phyloP scores from a whole-genome alignment of 2,888 invertebrate genomes.

The Lissonota sp. region DNA sequence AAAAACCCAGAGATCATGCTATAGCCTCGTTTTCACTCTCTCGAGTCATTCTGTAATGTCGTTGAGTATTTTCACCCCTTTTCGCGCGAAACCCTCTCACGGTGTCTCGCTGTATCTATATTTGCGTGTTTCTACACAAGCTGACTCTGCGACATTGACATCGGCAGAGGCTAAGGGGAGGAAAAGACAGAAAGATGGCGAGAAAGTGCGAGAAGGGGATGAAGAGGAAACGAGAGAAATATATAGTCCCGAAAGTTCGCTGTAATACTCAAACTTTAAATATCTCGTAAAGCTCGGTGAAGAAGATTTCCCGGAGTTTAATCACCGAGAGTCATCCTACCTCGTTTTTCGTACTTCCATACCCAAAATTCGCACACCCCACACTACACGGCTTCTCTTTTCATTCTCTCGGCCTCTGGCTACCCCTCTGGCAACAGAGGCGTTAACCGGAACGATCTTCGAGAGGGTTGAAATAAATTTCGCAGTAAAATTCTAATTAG shows the following conservation, averaged over 20 bases:
- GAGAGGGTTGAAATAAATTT: constrained; percentile 56
- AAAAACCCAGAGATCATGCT: constrained; percentile 38
- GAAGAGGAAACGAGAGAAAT: background rate
- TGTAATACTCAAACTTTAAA: constrained; percentile 54
- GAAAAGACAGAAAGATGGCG: too few relatives aligned
- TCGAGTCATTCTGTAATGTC: constrained; percentile 33
- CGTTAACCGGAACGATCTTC: constrained; percentile 32
- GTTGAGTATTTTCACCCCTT: constrained; percentile 12
- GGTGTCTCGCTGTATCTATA: constrained; percentile 23
- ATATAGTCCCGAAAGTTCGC: background rate
- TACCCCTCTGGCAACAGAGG: constrained; percentile 9
- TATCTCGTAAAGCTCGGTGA: constrained; percentile 56
- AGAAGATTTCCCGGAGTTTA: constrained; percentile 52
- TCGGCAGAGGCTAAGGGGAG: background rate
- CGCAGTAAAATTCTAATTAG: constrained; percentile 60
- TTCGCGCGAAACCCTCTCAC: constrained; percentile 3
- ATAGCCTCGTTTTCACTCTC: background rate
- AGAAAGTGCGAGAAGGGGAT: background rate
- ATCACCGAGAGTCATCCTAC: constrained; percentile 58
- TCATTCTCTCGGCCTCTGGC: background rate
- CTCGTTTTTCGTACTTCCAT: constrained; percentile 29
- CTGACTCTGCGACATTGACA: constrained; percentile 35
- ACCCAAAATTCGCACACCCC: background rate
- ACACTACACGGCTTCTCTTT: background rate
- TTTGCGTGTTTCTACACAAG: constrained; percentile 2